phyloP scores from a whole-genome alignment of 2,113 vertebrate genomes.

The Peromyscus leucopus region DNA sequence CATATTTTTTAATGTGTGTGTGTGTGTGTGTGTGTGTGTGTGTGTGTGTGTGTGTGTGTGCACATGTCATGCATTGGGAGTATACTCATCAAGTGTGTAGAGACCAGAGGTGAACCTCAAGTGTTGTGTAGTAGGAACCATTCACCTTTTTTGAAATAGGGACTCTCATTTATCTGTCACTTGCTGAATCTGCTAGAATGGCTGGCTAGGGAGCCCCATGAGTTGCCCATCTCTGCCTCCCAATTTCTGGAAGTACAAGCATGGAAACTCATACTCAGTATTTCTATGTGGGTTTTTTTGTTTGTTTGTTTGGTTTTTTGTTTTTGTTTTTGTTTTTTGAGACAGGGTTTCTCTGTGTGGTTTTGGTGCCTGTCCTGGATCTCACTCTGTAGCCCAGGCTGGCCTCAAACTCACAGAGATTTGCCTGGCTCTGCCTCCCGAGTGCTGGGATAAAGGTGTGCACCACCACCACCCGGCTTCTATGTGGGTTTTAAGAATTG shows the following conservation, averaged over 20 bases:
- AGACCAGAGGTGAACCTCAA: neutral
- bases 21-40: neutral
- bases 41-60: neutral
- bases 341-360: no score
- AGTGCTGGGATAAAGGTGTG: no score
- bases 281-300: neutral
- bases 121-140: neutral
- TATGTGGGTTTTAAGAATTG: neutral
- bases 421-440: no score
- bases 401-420: no score
- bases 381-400: no score
- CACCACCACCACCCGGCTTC: no score
- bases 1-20: neutral
- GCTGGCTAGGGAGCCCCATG: no score
- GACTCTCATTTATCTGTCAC: neutral
- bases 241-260: accelerated
- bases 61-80: accelerated
- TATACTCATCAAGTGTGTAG: neutral
- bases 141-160: neutral
- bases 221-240: neutral
- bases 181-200: neutral
- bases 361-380: no score
- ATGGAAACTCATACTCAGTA: neutral
- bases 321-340: no score
- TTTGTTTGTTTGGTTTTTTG: no score